Base-by-base conservation (phyloP, 1,140 invertebrate species). In the Drosophila orosa region DNA sequence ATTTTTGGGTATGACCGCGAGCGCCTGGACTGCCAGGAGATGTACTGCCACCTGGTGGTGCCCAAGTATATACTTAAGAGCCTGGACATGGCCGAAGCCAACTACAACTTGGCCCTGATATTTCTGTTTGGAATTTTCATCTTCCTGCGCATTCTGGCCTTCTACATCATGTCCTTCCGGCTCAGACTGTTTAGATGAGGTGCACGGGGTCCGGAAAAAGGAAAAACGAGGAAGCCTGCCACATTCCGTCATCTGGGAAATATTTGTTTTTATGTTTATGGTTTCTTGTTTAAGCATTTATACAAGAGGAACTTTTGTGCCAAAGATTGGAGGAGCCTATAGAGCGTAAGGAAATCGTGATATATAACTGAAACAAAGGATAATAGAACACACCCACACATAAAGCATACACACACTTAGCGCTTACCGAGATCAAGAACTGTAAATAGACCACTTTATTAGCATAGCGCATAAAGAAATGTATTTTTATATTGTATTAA, bases 51-150 rank as follows among this genome's bases (percentile, higher is more conserved):
- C 79, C 95, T 94, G 86, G 93, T 94, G 19, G 93, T 94, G 60
- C 97, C 98, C 0, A 92, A 94, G 50, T 94, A 93, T 59, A 94
- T 96, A 66, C 90, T 98, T 9, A 93, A 95, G 47, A 94, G 95
- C 59, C 93, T 97, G 78, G 96, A 95, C 63, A 96, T 98, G 93
- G 92, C 93, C n/a, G 78, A 95, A 35, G 95, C 59, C 3, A 89
- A 71, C 44, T 92, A 90, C 72, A 54, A 74, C 22, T 12, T 76
- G 8, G 72, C 90, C 12, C 42, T 86, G 4, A 67, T 90, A 33
- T 91, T 89, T 47, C 69, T 92, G 52, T 9, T 91, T 13, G 56
- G 74, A 10, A 5, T 91, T 29, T 78, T 92, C 37, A 13, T 92
- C 19, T 62, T 80, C 27, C 52, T 92, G 25, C 75, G 91, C 55